phyloP scores from a whole-genome alignment of 2,113 vertebrate genomes.

The Zosterops borbonicus region DNA sequence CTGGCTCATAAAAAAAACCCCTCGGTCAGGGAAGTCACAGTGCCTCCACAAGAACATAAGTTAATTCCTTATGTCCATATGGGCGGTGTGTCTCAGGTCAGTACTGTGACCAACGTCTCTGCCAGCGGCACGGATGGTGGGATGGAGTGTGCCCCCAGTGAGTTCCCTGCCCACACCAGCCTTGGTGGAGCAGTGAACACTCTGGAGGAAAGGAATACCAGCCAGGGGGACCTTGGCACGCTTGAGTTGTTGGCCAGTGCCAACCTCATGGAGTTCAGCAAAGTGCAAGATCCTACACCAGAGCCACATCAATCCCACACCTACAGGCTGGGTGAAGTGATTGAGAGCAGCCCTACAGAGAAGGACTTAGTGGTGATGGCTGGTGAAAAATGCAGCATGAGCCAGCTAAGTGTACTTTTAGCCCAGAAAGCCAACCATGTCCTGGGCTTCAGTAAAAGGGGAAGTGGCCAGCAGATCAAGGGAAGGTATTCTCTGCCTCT shows the following conservation, averaged over 20 bases:
- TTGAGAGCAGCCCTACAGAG: neutral
- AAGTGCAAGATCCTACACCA: neutral
- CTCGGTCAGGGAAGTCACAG: neutral
- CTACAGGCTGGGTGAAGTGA: neutral
- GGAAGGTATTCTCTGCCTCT: neutral
- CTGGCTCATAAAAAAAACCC: neutral
- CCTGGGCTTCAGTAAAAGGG: neutral
- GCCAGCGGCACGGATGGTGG: fast-evolving
- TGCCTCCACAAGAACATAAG: neutral
- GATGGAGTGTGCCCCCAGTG: fast-evolving
- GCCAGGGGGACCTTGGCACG: fast-evolving
- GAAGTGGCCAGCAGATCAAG: neutral
- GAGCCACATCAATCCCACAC: neutral
- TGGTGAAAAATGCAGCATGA: neutral
- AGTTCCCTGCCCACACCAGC: neutral
- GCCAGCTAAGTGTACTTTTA: neutral
- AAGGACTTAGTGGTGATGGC: neutral
- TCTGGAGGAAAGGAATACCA: neutral
- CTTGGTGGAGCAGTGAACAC: fast-evolving
- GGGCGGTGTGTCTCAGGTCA: fast-evolving
- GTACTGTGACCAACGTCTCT: neutral
- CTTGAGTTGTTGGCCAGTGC: neutral
- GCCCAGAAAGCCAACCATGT: neutral
- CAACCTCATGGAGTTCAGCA: neutral
- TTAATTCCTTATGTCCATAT: neutral